These are phyloP conservation scores for Tupaia tana DNA, from an alignment of 2,113 vertebrate species.

Conservation along the genomic window DNA sequence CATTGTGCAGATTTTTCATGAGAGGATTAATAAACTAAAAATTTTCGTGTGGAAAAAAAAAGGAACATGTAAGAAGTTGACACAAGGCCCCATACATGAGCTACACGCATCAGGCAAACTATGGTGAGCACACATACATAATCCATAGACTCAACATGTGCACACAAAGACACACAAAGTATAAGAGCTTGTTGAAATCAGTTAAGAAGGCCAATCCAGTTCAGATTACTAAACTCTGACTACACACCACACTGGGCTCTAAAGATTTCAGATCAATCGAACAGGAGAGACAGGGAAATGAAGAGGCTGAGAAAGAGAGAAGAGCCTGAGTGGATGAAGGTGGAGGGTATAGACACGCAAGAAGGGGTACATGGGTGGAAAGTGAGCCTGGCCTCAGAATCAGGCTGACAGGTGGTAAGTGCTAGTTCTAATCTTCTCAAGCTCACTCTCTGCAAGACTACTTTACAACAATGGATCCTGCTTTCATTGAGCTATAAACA, in stretches of 20 bases:
- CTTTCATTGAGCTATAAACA: conserved; percentile 4
- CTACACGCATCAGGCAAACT: neutral
- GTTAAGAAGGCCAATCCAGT: neutral
- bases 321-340: neutral
- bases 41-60: neutral
- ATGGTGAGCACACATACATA: neutral
- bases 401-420: neutral
- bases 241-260: neutral
- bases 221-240: neutral
- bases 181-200: neutral
- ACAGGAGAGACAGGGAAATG: neutral
- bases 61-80: neutral
- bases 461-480: neutral
- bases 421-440: neutral
- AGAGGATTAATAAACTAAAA: no score
- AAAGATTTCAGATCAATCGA: neutral
- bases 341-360: neutral
- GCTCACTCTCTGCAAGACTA: neutral
- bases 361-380: neutral
- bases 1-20: no score
- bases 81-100: neutral
- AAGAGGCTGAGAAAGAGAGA: neutral
- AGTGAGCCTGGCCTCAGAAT: neutral
- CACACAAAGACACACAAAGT: neutral
- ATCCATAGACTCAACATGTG: neutral